phyloP scores from a whole-genome alignment of 2,888 invertebrate genomes.

The Schizotus pectinicornis region DNA sequence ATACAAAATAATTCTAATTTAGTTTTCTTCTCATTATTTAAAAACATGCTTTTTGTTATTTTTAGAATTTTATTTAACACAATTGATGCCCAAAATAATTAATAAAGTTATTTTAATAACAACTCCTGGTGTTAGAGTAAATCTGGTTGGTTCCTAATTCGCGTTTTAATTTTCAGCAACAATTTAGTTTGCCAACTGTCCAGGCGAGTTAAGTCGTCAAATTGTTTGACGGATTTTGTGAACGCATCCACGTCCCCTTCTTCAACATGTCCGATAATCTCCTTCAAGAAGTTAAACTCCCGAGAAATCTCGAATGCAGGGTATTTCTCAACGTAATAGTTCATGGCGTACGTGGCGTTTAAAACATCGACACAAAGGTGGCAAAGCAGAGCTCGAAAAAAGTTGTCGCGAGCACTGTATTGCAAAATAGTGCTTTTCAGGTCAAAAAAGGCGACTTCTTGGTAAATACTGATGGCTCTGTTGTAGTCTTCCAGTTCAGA shows the following conservation, averaged over 20 bases:
- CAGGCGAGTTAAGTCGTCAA: conserved; percentile 90
- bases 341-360: conserved; percentile 88
- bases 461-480: conserved; percentile 94
- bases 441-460: conserved; percentile 88
- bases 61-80: not conserved
- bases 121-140: conserved; percentile 9
- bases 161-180: conserved; percentile 89
- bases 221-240: conserved; percentile 89
- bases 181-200: conserved; percentile 96
- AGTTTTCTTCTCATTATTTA: too few relatives aligned
- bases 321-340: conserved; percentile 87
- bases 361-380: conserved; percentile 91
- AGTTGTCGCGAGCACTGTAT: conserved; percentile 89
- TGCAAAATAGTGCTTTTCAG: conserved; percentile 92
- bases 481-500: conserved; percentile 94
- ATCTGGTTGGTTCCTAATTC: conserved; percentile 41
- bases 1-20: conserved; percentile 1
- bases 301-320: conserved; percentile 92
- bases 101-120: not conserved
- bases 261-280: conserved; percentile 83
- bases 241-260: conserved; percentile 92
- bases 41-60: not conserved
- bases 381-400: conserved; percentile 94
- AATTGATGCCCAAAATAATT: not conserved
- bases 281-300: conserved; percentile 87